Base-by-base conservation (phyloP, 2,888 invertebrate genomes). In the Acronicta aceris region DNA sequence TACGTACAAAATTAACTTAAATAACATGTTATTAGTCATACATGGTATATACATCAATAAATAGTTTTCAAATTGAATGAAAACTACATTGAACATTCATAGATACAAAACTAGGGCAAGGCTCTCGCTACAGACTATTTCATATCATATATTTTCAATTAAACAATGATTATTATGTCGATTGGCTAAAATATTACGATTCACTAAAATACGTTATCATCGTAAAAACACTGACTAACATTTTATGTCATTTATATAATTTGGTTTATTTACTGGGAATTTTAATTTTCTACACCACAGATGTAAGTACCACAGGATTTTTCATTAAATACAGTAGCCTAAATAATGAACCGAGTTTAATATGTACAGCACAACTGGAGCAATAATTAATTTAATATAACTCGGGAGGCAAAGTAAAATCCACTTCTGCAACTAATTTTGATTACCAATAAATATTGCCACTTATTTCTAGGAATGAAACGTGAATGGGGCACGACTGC, bases 41-140 rank as follows among this genome's bases (percentile, higher is more conserved):
- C 64, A 62, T 76, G 75, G 76, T 72, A 71, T 70, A 60, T 59
- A 78, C 64, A 83, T 84, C 91, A 93, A 92, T 87, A 57, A n/a
- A 77, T 86, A 89, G 86, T 90, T 84, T 92, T 93, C 91, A 89
- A 83, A 57, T 59, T 74, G 43, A 78, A 83, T 87, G 90, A 93
- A 92, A 88, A 89, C 89, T 89, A 90, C 82, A 89, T 92, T 92
- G 91, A 89, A 64, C 61, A 63, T 59, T 65, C 71, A 72, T 69
- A 71, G 53, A 79, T 79, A 81, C 60, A 79, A 79, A 80, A 76
- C 65, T 76, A 74, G 59, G 61, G 43, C 48, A 58, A 46, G 40
- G 43, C 48, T 62, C 54, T 55, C 21, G 38, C 52, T 53, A 57
- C 10, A 42, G 54, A 51, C 42, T 52, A 71, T 69, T 59, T 74